Conservation (phyloP, 2,888 invertebrate species). For the Trissolcus brochymenae region DNA sequence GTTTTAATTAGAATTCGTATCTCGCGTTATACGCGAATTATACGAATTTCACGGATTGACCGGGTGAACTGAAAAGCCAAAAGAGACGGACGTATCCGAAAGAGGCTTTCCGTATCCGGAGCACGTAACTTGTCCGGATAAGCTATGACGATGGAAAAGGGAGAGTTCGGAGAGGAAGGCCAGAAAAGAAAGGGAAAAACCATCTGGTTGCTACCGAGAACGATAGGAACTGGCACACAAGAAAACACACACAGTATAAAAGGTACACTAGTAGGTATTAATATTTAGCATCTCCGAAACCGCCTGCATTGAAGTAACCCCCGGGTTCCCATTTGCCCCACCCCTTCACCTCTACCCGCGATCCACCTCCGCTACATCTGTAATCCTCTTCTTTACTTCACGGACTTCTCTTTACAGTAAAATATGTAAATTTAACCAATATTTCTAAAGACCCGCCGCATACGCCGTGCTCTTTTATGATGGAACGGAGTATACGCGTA, state of each 20-base stretch:
- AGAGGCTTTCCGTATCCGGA: slow-evolving; percentile 56
- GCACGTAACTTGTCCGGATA: slow-evolving; percentile 57
- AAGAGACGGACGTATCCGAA: slow-evolving; percentile 56
- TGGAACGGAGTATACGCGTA: slow-evolving; percentile 63
- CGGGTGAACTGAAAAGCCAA: slow-evolving; percentile 56
- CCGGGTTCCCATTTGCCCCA: slow-evolving; percentile 70
- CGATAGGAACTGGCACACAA: slow-evolving; percentile 63
- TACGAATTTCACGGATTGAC: slow-evolving; percentile 59
- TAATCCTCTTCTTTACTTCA: slow-evolving; percentile 65
- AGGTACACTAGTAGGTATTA: slow-evolving; percentile 75
- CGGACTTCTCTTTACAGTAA: slow-evolving; percentile 71
- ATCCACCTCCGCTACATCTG: slow-evolving; percentile 56
- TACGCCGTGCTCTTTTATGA: slow-evolving; percentile 68
- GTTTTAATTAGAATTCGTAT: slow-evolving; percentile 57
- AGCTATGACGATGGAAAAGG: slow-evolving; percentile 53
- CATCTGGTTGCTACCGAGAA: slow-evolving; percentile 60
- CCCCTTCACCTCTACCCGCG: slow-evolving; percentile 49
- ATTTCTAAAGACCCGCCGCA: slow-evolving; percentile 72
- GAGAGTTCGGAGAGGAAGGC: slow-evolving; percentile 56
- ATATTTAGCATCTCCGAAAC: slow-evolving; percentile 76
- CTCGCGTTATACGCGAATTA: slow-evolving; percentile 56
- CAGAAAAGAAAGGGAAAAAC: slow-evolving; percentile 46
- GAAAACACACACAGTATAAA: slow-evolving; percentile 68
- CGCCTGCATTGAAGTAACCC: slow-evolving; percentile 72
- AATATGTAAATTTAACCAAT: slow-evolving; percentile 76